phyloP scores from a whole-genome alignment of 2,113 vertebrate species.

The Apodemus sylvaticus region DNA sequence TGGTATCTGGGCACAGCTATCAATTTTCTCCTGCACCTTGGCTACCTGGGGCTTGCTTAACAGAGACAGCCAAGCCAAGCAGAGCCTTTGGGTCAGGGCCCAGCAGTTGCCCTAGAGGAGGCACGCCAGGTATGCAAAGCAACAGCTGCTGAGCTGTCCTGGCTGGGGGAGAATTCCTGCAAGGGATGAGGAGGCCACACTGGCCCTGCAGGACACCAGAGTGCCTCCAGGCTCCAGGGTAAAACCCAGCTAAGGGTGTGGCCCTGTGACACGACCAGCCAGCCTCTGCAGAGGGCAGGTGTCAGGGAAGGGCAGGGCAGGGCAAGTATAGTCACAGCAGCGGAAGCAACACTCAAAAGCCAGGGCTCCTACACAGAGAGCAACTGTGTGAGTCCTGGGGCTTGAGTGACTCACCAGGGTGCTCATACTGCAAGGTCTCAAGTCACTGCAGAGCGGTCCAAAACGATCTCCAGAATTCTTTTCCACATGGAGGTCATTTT shows the following conservation, averaged over 20 bases:
- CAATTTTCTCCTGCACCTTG: neutral
- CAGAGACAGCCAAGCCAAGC: neutral
- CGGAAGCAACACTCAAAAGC: conserved; percentile 54
- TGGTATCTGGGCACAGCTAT: neutral
- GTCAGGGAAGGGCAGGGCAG: neutral
- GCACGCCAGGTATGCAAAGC: conserved; percentile 38
- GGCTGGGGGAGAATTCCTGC: conserved; percentile 48
- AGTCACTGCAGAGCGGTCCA: neutral
- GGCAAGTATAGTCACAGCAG: conserved; percentile 1
- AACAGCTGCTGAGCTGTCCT: conserved; percentile 63
- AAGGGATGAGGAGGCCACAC: neutral
- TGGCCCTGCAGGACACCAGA: neutral
- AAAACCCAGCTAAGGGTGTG: neutral
- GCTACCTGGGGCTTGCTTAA: neutral
- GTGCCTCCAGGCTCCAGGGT: neutral
- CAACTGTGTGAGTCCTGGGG: conserved; percentile 2
- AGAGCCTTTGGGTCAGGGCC: neutral
- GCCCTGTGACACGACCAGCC: neutral
- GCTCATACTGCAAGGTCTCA: neutral
- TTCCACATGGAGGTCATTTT: too few relatives aligned
- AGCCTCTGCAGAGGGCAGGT: neutral
- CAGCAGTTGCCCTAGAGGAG: conserved; percentile 32
- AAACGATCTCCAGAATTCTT: neutral
- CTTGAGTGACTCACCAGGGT: neutral
- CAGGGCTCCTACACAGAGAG: neutral